A percentile compares a stretch with the other conserved stretches of the same genome.
Conservation (phyloP, 2,113 vertebrate genomes). For the Siphamia tubifer region DNA sequence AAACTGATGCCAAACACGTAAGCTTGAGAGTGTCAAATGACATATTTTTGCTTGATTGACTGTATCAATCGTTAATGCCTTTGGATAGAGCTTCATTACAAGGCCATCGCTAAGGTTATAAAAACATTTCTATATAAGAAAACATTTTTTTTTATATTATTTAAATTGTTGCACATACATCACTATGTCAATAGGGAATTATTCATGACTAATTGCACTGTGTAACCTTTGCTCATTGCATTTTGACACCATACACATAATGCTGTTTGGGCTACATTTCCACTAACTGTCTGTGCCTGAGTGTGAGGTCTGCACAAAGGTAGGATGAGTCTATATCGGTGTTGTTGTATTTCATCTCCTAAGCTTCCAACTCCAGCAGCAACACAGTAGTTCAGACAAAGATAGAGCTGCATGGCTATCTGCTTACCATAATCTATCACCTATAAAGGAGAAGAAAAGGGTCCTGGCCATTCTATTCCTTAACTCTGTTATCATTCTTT, state of each 20-base stretch:
- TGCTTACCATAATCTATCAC: constrained; percentile 79
- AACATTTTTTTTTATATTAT: background rate
- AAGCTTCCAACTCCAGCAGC: constrained; percentile 60
- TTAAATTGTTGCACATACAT: background rate
- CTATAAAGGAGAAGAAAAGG: constrained; percentile 68
- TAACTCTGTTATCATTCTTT: constrained; percentile 70
- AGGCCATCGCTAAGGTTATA: too few relatives aligned
- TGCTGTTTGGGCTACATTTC: background rate
- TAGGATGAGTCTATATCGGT: constrained; percentile 35
- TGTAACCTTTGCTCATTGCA: background rate
- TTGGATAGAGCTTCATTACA: too few relatives aligned
- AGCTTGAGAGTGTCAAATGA: background rate
- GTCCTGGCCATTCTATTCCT: constrained; percentile 63
- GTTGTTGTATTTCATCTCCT: constrained; percentile 61
- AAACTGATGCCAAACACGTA: background rate
- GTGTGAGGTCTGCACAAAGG: constrained; percentile 45
- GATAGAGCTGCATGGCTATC: constrained; percentile 64
- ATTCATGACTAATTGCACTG: background rate
- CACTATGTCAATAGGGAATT: background rate
- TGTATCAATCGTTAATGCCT: background rate
- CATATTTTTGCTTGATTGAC: background rate
- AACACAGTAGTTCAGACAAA: constrained; percentile 59
- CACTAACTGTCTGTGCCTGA: background rate
- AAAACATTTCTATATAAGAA: background rate
- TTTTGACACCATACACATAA: background rate